phyloP scores from a whole-genome alignment of 1,140 invertebrate genomes.

The Eueides isabella region DNA sequence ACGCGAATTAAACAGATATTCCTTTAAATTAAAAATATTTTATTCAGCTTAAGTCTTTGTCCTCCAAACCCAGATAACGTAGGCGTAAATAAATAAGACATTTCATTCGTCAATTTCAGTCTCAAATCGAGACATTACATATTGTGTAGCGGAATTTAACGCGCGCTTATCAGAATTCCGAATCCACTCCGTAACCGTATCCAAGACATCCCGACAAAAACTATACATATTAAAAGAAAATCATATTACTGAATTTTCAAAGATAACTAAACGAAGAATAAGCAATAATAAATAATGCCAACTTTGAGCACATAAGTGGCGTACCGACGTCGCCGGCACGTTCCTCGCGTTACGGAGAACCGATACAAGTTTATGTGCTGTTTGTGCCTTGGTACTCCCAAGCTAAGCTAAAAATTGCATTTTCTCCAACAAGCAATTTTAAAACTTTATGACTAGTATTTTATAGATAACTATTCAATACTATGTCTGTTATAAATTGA shows the following conservation, averaged over 20 bases:
- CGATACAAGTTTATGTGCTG: constrained; percentile 12
- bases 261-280: neutral
- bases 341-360: constrained; percentile 18
- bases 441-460: neutral
- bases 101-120: too few species aligned
- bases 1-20: neutral
- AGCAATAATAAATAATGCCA: constrained; percentile 25
- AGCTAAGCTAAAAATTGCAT: constrained; percentile 2
- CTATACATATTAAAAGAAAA: too few species aligned
- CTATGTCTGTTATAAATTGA: neutral
- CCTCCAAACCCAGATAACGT: too few species aligned
- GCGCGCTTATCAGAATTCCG: too few species aligned
- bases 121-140: too few species aligned
- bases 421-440: neutral
- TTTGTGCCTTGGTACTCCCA: constrained; percentile 10
- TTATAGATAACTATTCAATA: constrained; percentile 3
- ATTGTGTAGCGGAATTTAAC: too few species aligned
- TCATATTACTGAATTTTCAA: neutral
- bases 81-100: too few species aligned
- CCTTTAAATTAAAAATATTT: neutral
- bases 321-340: constrained; percentile 13
- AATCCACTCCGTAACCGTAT: too few species aligned
- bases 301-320: constrained; percentile 21
- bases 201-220: too few species aligned
- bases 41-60: too few species aligned